Conservation (phyloP, 2,113 vertebrate genomes). For the Spea bombifrons region DNA sequence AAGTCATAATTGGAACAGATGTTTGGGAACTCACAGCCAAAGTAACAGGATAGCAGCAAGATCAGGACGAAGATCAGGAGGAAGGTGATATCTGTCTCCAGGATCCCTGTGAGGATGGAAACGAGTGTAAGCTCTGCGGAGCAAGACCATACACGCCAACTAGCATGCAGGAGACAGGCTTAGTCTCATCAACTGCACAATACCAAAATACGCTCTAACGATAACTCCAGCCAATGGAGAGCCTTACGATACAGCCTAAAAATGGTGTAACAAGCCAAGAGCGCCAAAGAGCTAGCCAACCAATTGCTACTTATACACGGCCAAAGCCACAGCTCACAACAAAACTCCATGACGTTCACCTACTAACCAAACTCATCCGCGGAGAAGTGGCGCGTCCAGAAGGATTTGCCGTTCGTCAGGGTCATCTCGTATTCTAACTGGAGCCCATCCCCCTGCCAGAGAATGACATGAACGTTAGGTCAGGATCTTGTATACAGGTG, state of each 20-base stretch:
- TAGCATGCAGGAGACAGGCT: too few relatives aligned
- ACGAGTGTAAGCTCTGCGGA: too few relatives aligned
- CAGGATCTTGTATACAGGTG: background rate
- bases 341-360: too few relatives aligned
- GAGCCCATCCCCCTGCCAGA: conserved; percentile 78
- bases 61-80: conserved; percentile 82
- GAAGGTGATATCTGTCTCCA: conserved; percentile 91
- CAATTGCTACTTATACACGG: too few relatives aligned
- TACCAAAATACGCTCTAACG: too few relatives aligned
- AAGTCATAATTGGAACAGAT: background rate
- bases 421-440: conserved; percentile 90
- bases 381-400: conserved; percentile 90
- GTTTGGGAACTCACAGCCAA: conserved; percentile 75
- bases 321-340: too few relatives aligned
- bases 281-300: too few relatives aligned
- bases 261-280: too few relatives aligned
- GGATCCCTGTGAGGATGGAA: conserved; percentile 68
- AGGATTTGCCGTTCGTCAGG: conserved; percentile 87
- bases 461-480: background rate
- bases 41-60: conserved; percentile 85
- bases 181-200: too few relatives aligned
- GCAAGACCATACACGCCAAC: too few relatives aligned
- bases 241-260: too few relatives aligned
- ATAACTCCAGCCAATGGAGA: too few relatives aligned
- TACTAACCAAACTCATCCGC: conserved; percentile 87